Conservation (phyloP, 2,113 vertebrate genomes). For the Empidonax traillii region DNA sequence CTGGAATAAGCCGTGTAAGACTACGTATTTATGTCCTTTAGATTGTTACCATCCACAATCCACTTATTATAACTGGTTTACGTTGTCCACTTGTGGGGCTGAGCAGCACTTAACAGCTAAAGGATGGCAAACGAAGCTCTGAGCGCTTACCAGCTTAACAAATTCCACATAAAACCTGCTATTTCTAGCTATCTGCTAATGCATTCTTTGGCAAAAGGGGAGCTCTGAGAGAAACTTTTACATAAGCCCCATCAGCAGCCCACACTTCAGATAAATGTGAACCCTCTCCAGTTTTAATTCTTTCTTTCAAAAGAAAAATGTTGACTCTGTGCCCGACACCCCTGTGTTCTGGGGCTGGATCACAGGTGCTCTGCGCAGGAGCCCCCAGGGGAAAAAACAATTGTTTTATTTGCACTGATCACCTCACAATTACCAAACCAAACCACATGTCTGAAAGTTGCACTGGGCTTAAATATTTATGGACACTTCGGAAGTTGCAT, state of each 20-base stretch:
- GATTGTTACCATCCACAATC: background rate
- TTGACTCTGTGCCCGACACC: background rate
- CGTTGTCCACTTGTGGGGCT: background rate
- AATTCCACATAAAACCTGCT: background rate
- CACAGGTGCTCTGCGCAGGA: background rate
- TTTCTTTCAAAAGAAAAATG: background rate
- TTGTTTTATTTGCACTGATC: background rate
- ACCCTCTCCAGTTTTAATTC: background rate
- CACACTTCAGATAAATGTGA: background rate
- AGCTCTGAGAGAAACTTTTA: conserved; percentile 20
- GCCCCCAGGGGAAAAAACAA: background rate
- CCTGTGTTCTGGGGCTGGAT: background rate
- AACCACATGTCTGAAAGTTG: background rate
- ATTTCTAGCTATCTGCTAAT: conserved; percentile 31
- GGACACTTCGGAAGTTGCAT: background rate
- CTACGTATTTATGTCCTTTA: background rate
- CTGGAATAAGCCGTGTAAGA: background rate
- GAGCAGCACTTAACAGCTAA: background rate
- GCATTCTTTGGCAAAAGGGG: background rate
- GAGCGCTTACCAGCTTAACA: background rate
- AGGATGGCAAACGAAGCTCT: background rate
- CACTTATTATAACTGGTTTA: background rate
- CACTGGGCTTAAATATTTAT: background rate
- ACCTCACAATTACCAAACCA: background rate
- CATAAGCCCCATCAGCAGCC: background rate